phyloP scores from a whole-genome alignment of 2,797 vertebrate genomes.

The Rallus crepitans region DNA sequence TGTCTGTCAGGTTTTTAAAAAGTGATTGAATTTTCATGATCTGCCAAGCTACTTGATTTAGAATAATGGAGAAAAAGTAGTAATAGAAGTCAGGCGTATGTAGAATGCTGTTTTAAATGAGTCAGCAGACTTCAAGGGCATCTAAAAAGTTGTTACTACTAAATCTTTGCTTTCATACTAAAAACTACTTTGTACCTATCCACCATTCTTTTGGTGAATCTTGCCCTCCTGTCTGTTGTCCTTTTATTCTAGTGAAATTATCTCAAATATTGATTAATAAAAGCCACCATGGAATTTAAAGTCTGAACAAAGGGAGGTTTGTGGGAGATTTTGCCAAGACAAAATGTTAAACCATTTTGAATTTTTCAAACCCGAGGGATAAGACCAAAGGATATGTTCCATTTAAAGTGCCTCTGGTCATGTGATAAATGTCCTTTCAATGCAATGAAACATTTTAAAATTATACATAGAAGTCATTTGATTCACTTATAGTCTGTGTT shows the following conservation, averaged over 20 bases:
- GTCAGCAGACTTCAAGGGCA: neutral
- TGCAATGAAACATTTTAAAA: constrained; percentile 5
- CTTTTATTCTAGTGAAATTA: constrained; percentile 27
- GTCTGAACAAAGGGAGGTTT: neutral
- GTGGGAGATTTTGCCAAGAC: neutral
- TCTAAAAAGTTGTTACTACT: neutral
- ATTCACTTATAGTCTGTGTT: constrained; percentile 26
- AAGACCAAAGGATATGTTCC: neutral
- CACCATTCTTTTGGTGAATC: neutral
- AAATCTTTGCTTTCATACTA: neutral
- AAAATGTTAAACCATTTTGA: constrained; percentile 13
- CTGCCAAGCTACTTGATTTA: neutral
- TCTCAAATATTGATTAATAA: constrained; percentile 18
- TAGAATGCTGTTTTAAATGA: neutral
- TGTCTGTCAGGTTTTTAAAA: fast-evolving
- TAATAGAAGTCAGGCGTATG: neutral
- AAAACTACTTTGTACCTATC: neutral
- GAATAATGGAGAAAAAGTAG: neutral
- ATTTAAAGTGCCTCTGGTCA: constrained; percentile 7
- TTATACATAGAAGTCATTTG: neutral
- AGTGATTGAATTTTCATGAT: neutral
- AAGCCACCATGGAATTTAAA: constrained; percentile 6
- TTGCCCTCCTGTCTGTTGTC: neutral
- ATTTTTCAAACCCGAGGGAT: neutral
- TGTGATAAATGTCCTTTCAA: neutral